Evolutionary conservation across 2,888 invertebrate genomes (phyloP).

Genomic region (Latrodectus hesperus): DNA sequence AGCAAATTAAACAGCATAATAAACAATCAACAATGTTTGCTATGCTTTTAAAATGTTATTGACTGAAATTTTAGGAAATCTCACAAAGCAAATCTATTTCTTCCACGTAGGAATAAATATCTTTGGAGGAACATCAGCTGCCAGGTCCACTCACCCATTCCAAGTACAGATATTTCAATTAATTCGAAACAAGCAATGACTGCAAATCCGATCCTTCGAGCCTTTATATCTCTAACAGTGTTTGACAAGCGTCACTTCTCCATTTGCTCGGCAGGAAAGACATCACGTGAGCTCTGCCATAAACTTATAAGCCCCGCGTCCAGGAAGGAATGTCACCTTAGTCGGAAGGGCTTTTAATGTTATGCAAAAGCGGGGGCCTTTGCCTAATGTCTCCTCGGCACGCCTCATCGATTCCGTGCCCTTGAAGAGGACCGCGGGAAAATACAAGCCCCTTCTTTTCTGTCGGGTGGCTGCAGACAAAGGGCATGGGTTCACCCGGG

Average conservation of each 20-base stretch:
- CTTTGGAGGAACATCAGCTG: not conserved
- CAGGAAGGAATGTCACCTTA: constrained; percentile 12
- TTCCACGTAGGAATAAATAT: not conserved
- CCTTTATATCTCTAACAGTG: not conserved
- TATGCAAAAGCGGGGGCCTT: constrained; percentile 32
- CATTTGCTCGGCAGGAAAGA: not conserved
- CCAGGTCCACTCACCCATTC: not conserved
- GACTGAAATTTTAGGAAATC: too few relatives aligned
- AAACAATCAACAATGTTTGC: too few relatives aligned
- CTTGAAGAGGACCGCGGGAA: not conserved
- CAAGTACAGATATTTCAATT: constrained; percentile 14
- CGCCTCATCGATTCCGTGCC: constrained; percentile 32
- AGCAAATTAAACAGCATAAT: too few relatives aligned
- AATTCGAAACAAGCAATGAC: not conserved
- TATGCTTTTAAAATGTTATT: too few relatives aligned
- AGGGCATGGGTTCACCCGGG: too few relatives aligned
- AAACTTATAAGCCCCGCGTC: constrained; percentile 9
- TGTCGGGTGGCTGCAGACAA: not conserved
- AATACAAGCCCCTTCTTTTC: not conserved
- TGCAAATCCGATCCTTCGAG: not conserved
- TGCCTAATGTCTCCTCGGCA: constrained; percentile 32
- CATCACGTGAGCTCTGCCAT: constrained; percentile 23
- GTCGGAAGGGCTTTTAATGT: constrained; percentile 27
- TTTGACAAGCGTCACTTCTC: constrained; percentile 9
- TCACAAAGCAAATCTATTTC: too few relatives aligned